Evolutionary conservation across 2,113 vertebrate species (phyloP), one percentile per base, ranked within the genome.

Genomic region (Anolis sagrei): DNA sequence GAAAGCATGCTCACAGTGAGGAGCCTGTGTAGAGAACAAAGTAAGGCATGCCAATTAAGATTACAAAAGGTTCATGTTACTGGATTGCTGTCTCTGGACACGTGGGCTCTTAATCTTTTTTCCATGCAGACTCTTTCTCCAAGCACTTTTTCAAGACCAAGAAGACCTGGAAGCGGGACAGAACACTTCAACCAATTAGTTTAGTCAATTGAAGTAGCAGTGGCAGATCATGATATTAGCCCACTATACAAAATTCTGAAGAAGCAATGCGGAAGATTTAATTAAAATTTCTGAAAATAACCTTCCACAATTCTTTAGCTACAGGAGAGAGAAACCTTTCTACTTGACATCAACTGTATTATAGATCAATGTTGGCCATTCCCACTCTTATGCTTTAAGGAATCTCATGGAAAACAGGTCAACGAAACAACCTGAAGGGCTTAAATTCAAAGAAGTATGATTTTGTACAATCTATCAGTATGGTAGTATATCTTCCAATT

Each of bases 1-100:
- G 96, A 99, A 99, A 89, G 99, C 99, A 96, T 99, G 99, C 92
- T 99, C 99, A 68, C 99, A 99, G 94, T 99, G 98, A 44, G 98
- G 98, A 58, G 98, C 99, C 99, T 99, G 90, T 0, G 14, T 64
- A 72, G 8, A 29, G 76, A 64, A 32, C 84, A 18, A n/a, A 79
- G 72, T 68, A 81, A 48, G 36, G 83, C 75, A 78, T 69, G 19
- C 58, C 48, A 70, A 62, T 93, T 36, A 58, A 80, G 70, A 29
- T 74, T 74, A 79, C 48, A 81, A 29, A n/a, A 51, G 32, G 84
- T 74, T 68, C 82, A 10, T 14, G 58, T 48, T 48, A 13, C 39
- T 64, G 27, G 54, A 61, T 11, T 49, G 36, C 34, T 32, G 54
- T 19, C n/a, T 64, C 23, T 11, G 49, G 27, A 14, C 39, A 64